Base-by-base conservation (phyloP, 2,797 vertebrate genomes). In the Chaenodraco wilsoni region DNA sequence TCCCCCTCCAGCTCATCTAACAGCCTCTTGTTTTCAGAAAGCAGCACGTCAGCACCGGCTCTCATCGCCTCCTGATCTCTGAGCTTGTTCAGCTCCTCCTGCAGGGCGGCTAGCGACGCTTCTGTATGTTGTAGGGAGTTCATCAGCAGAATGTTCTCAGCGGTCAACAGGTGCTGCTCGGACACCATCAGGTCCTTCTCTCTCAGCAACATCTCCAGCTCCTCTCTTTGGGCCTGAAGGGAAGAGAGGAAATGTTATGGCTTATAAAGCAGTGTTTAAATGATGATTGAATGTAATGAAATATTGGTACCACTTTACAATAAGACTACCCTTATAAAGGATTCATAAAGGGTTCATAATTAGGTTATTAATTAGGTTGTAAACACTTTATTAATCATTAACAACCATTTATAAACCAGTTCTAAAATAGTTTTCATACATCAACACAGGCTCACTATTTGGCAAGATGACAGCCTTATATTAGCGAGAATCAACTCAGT, bases 21-120 rank as follows among this genome's bases (percentile, higher is more conserved):
- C 57, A 99, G 94, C 73, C 90, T 94, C 79, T 96, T 95, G 87
- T 97, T 98, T 90, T 99, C 97, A 3, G 90, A 91, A 54, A 94
- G 78, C 69, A 97, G 87, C 0, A 87, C 91, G 55, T 97, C 95
- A 0, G 89, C 75, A 37, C 87, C 90, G 3, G 91, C 88, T 40
- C 93, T 94, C 82, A 86, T 92, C 37, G 93, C 94, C 90, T 98
- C 96, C 46, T 96, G 83, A 55, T 96, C 91, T 72, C 90, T 92
- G 3, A 97, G 94, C 84, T 96, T 95, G 55, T 92, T 90, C 81
- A 98, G 89, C 84, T 98, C 96, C 66, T 96, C 95, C 88, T 96
- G 96, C 65, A 98, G 86, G 8, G 85, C 76, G 5, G 92, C 95
- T 64, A 97, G 83, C 4, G 95, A 95, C 74, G 90, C 94, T 83